Conservation (phyloP, 2,797 vertebrate genomes). For the Rhynchotus rufescens region DNA sequence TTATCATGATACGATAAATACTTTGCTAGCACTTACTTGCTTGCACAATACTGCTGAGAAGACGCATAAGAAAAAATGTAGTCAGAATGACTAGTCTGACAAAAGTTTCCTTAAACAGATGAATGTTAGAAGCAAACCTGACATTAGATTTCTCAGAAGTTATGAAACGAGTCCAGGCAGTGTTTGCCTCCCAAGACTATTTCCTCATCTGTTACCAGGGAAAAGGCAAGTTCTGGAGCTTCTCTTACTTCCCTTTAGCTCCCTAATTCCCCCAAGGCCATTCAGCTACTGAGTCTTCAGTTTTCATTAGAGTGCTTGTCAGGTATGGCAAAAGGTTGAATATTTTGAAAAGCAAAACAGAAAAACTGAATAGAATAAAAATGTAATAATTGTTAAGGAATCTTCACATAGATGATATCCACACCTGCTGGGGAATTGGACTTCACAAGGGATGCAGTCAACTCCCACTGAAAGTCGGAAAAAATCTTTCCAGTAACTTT, state of each 20-base stretch:
- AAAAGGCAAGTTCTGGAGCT: neutral
- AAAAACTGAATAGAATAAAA: constrained; percentile 1
- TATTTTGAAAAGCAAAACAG: neutral
- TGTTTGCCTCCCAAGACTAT: neutral
- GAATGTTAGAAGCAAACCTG: neutral
- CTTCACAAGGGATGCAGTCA: neutral
- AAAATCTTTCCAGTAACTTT: neutral
- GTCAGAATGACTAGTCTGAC: neutral
- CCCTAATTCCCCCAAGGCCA: neutral
- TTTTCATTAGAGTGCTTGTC: neutral
- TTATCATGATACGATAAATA: neutral
- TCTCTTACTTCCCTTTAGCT: neutral
- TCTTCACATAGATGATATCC: neutral
- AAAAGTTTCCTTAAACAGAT: neutral
- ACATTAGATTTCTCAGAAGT: neutral
- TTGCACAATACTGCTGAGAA: neutral
- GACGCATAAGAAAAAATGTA: neutral
- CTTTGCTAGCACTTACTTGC: neutral
- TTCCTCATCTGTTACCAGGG: neutral
- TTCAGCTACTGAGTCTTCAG: neutral
- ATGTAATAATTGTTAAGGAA: neutral
- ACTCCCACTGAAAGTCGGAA: neutral
- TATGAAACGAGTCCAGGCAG: neutral
- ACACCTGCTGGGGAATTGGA: neutral
- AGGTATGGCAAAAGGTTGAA: neutral